Evolutionary conservation across 2,888 invertebrate genomes (phyloP).

Genomic region (Linyphia triangularis): DNA sequence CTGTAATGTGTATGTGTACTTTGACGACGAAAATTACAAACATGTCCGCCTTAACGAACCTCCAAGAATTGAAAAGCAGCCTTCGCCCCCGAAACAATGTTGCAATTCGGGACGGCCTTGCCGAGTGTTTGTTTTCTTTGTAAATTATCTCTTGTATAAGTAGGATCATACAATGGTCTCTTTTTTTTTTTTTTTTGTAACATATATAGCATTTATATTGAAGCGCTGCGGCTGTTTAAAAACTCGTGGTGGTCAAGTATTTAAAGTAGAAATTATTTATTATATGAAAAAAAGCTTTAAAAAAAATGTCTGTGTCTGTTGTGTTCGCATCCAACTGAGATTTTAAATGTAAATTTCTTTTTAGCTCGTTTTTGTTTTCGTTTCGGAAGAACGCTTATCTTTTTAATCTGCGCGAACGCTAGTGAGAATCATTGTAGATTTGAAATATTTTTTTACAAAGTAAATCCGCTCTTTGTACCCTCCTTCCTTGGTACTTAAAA

Average conservation of each 20-base stretch:
- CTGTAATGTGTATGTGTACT: not conserved
- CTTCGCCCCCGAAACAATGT: slow-evolving; percentile 24
- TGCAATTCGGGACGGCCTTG: not conserved
- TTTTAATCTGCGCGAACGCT: slow-evolving; percentile 3
- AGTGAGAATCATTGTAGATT: not conserved
- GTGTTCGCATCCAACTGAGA: not conserved
- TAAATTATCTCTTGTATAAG: slow-evolving; percentile 6
- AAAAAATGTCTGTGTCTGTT: not conserved
- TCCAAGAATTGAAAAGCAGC: slow-evolving; percentile 23
- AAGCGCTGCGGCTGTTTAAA: slow-evolving; percentile 69
- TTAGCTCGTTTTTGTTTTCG: not conserved
- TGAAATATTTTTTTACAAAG: not conserved
- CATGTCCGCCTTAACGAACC: slow-evolving; percentile 31
- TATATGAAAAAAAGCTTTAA: not conserved
- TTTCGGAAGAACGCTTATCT: not conserved
- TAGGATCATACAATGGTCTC: slow-evolving; percentile 61
- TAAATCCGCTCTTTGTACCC: too few species aligned
- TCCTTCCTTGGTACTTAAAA: too few species aligned
- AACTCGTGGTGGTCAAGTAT: not conserved
- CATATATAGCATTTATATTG: slow-evolving; percentile 65
- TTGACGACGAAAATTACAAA: not conserved
- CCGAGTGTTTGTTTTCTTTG: slow-evolving; percentile 19
- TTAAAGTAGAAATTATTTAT: not conserved
- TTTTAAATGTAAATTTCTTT: not conserved
- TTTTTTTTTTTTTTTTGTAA: slow-evolving; percentile 49